These are phyloP conservation scores for Thymallus thymallus DNA, from an alignment of 2,113 vertebrate genomes.

Conservation along the genomic window DNA sequence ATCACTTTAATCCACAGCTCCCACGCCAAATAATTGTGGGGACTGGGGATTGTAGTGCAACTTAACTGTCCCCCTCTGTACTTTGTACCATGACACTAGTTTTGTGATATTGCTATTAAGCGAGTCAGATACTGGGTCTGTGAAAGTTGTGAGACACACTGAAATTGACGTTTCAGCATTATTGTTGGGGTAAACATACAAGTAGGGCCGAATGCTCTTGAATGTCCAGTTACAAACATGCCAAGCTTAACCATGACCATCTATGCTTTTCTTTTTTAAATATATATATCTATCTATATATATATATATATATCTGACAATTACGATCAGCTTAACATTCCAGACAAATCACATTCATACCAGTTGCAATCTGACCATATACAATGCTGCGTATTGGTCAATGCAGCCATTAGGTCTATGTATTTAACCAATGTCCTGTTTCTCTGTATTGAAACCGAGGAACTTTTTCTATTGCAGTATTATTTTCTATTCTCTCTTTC, in stretches of 20 bases:
- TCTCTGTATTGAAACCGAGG: not conserved
- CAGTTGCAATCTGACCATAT: not conserved
- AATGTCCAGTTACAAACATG: not conserved
- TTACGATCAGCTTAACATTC: not conserved
- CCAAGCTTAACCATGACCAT: not conserved
- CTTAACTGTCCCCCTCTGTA: not conserved
- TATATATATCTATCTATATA: not conserved
- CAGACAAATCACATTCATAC: not conserved
- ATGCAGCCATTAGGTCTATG: no score
- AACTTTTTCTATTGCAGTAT: no score
- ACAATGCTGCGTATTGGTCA: no score
- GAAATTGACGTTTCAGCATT: not conserved
- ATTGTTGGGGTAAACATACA: not conserved
- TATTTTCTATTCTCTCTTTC: not conserved
- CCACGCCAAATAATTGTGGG: not conserved
- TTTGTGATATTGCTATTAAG: no score
- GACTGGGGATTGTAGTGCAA: not conserved
- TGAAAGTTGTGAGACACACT: not conserved
- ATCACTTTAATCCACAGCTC: not conserved
- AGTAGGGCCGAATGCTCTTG: not conserved
- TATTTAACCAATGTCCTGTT: not conserved
- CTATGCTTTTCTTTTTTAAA: not conserved
- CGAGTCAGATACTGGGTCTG: not conserved
- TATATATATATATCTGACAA: not conserved
- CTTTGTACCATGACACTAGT: not conserved